Conservation (phyloP, 1,140 invertebrate species). For the Apis florea region DNA sequence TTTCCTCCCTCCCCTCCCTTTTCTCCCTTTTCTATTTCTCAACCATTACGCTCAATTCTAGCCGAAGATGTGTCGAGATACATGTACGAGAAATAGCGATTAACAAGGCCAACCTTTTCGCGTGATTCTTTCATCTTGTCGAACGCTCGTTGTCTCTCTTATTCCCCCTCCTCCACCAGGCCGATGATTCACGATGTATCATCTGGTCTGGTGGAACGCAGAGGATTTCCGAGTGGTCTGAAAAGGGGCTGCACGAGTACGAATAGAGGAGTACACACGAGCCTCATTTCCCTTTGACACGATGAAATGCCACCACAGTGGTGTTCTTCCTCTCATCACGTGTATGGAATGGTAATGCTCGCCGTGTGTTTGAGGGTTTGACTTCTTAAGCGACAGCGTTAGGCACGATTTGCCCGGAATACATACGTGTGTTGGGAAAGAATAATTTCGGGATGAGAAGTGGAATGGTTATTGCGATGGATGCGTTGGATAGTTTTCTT, state of each 20-base stretch:
- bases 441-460: too few species aligned
- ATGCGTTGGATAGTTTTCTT: too few species aligned
- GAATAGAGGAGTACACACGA: background rate
- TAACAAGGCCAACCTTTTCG: background rate
- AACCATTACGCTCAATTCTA: fast-evolving
- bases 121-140: background rate
- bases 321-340: background rate
- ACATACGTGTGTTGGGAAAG: background rate
- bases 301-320: background rate
- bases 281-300: background rate
- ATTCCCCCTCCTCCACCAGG: background rate
- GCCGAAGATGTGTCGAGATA: background rate
- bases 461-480: too few species aligned
- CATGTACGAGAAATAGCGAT: background rate
- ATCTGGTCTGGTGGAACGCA: background rate
- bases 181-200: background rate
- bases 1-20: too few species aligned
- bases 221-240: background rate
- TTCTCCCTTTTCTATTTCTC: background rate
- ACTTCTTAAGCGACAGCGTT: background rate
- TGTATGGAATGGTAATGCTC: background rate
- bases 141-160: background rate
- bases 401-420: background rate
- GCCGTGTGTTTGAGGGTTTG: background rate
- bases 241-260: background rate